Evolutionary conservation across 2,113 vertebrate species (phyloP).

Genomic region (Leiothrix lutea): DNA sequence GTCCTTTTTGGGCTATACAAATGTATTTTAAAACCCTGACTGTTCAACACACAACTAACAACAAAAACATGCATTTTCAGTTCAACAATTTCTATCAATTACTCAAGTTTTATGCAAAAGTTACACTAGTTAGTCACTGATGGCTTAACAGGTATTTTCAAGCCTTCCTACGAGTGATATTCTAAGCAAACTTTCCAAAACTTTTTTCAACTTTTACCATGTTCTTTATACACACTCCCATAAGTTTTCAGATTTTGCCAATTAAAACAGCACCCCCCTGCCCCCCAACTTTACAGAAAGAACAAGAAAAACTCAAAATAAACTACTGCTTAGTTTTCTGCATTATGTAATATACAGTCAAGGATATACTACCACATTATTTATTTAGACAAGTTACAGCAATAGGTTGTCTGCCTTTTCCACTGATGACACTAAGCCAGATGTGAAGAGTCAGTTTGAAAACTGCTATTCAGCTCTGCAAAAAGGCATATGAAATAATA

Average conservation of each 20-base stretch:
- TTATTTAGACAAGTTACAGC: not conserved
- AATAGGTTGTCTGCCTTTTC: not conserved
- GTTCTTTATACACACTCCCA: not conserved
- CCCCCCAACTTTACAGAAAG: not conserved
- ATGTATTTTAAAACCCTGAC: not conserved
- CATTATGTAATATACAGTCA: not conserved
- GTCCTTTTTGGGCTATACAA: not conserved
- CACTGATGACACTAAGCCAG: not conserved
- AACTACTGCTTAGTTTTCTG: not conserved
- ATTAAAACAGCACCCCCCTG: rapidly evolving
- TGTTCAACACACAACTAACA: not conserved
- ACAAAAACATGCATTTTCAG: not conserved
- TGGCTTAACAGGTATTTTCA: not conserved
- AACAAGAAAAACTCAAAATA: not conserved
- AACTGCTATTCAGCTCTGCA: not conserved
- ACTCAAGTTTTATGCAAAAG: not conserved
- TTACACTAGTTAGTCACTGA: not conserved
- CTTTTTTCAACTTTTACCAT: not conserved
- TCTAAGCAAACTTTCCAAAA: not conserved
- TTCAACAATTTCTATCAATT: not conserved
- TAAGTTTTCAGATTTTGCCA: not conserved
- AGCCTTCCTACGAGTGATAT: not conserved
- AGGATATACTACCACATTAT: not conserved
- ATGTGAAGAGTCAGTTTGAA: not conserved
- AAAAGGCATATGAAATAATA: not conserved